Base-by-base conservation (phyloP, 2,797 vertebrate genomes). In the Mareca strepera region DNA sequence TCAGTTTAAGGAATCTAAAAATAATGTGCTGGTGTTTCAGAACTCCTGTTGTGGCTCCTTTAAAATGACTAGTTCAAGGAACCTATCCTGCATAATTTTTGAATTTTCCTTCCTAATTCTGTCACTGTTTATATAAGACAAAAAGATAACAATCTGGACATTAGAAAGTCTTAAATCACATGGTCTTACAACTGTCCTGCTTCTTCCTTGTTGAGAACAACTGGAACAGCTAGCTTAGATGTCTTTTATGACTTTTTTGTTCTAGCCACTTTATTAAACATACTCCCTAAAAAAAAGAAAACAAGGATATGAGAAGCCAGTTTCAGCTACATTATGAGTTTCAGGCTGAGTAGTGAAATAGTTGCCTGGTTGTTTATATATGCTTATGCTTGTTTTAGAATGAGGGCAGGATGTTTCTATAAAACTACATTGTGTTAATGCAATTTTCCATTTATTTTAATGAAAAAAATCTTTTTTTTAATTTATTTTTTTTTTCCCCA, bases 31-130 rank as follows among this genome's bases (percentile, higher is more conserved):
- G 21, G 23, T 33, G 31, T 69, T 82, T 66, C n/a, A 28, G 53
- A 23, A 55, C 21, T 41, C 20, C 18, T 52, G 15, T 28, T 60
- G 18, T 4, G 20, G 18, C 48, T 73, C 33, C 64, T 72, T 72
- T 67, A 39, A 83, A 83, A 69, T 0, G 0, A 16, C 58, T 63
- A 0, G 0, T 44, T 76, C 14, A 2, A 26, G 39, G n/a, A 50
- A 59, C 35, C 29, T 69, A 18, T 2, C 16, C 37, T 69, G 8
- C 1, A 0, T 35, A 35, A 41, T 22, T 74, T 70, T 50, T 53
- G 9, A 39, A 21, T 82, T 87, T 79, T 64, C 4, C 0, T 83
- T 68, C 53, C 50, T 66, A 68, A 35, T 75, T 80, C 43, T 56
- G 1, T 46, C 21, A 12, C 14, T 1, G 7, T 53, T 81, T 62